These are phyloP conservation scores for Argyresthia albistria DNA, from an alignment of 2,888 invertebrate species.

Conservation along the genomic window DNA sequence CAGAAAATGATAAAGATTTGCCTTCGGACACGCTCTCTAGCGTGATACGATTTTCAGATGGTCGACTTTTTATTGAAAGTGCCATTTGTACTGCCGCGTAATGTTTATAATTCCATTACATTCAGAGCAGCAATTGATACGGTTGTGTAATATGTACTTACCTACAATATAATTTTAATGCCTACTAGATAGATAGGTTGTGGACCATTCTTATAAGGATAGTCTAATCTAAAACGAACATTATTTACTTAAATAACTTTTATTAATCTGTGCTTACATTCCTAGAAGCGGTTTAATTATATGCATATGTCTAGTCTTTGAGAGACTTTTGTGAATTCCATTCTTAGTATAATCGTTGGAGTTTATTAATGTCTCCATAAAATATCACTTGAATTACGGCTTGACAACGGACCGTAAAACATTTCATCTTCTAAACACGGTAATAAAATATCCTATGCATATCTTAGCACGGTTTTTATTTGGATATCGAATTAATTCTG, in stretches of 20 bases:
- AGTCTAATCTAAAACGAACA: no score
- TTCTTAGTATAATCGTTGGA: slow-evolving; percentile 42
- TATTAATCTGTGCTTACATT: no score
- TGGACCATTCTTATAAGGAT: no score
- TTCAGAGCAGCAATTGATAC: no score
- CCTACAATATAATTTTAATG: slow-evolving; percentile 26
- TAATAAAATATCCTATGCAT: slow-evolving; percentile 55
- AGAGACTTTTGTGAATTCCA: slow-evolving; percentile 17
- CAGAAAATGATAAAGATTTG: slow-evolving; percentile 52
- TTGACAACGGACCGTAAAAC: slow-evolving; percentile 42
- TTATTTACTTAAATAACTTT: no score
- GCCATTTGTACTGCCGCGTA: background rate
- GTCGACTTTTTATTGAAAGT: background rate
- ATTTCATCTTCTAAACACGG: slow-evolving; percentile 33
- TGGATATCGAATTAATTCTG: slow-evolving; percentile 24
- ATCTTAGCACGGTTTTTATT: slow-evolving; percentile 37
- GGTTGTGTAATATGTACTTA: no score
- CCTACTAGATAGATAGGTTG: slow-evolving; percentile 10
- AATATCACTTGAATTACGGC: slow-evolving; percentile 52
- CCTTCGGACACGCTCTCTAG: slow-evolving; percentile 31
- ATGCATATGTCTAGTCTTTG: no score
- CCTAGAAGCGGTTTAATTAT: no score
- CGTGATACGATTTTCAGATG: slow-evolving; percentile 15
- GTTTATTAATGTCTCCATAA: slow-evolving; percentile 47
- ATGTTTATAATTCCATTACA: no score